These are phyloP conservation scores for Tethea ocularis DNA, from an alignment of 2,888 invertebrate species.

Conservation along the genomic window DNA sequence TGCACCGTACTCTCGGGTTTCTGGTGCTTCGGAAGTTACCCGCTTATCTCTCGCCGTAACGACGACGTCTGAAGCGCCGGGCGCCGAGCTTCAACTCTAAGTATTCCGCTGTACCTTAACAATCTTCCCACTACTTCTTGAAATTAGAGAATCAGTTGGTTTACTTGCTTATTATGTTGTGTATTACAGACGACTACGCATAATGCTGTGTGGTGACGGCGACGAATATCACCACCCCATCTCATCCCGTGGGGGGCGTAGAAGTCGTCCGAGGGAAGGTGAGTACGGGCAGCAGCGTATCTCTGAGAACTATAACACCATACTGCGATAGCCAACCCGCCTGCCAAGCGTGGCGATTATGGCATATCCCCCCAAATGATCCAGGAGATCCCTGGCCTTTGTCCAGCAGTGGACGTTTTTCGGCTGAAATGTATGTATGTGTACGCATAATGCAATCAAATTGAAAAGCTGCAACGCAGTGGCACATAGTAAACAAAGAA, in stretches of 20 bases:
- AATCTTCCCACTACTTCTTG: background rate
- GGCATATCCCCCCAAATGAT: too few relatives aligned
- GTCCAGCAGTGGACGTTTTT: too few relatives aligned
- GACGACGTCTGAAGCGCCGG: background rate
- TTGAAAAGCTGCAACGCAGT: conserved; percentile 14
- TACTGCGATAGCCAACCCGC: too few relatives aligned
- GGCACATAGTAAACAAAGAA: conserved; percentile 53
- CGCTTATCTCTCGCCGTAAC: conserved; percentile 35
- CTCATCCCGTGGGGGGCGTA: too few relatives aligned
- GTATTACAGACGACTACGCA: background rate
- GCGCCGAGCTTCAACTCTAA: background rate
- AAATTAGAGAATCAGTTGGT: background rate
- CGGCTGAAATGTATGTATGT: too few relatives aligned
- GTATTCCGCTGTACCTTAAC: background rate
- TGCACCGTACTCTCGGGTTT: conserved; percentile 33
- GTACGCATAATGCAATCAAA: background rate
- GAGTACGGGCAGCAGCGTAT: too few relatives aligned
- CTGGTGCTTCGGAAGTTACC: conserved; percentile 41
- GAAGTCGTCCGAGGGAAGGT: too few relatives aligned
- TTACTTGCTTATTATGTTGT: background rate
- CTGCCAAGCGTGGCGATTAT: too few relatives aligned
- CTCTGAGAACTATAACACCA: too few relatives aligned
- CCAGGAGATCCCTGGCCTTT: too few relatives aligned
- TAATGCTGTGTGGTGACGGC: too few relatives aligned
- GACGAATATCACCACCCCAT: too few relatives aligned